These are phyloP conservation scores for Drosophila aff. DNA, from an alignment of 1,140 invertebrate genomes.

Conservation along the genomic window DNA sequence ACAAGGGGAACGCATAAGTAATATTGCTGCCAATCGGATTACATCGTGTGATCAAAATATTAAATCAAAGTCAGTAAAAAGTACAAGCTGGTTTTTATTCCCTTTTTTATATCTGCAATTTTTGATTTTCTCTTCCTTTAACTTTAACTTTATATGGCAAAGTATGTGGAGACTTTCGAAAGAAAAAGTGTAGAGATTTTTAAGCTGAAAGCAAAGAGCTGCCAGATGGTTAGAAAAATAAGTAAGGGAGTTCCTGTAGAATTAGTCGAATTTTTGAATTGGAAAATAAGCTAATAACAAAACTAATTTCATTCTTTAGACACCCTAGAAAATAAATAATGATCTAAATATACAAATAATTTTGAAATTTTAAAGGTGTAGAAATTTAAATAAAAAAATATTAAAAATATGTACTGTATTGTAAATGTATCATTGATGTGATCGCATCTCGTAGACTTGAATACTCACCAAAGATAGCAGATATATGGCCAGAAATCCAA, in stretches of 20 bases:
- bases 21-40: conserved; percentile 65
- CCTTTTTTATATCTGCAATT: not conserved
- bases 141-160: not conserved
- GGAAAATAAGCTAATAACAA: too few relatives aligned
- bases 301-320: too few relatives aligned
- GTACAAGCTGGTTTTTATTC: not conserved
- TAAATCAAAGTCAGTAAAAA: conserved; percentile 20
- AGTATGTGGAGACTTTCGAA: not conserved
- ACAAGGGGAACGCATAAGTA: conserved; percentile 46
- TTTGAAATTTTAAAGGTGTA: not conserved
- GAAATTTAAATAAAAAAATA: not conserved
- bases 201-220: too few relatives aligned
- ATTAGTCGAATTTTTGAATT: too few relatives aligned
- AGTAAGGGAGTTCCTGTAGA: too few relatives aligned
- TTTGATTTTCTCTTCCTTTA: not conserved
- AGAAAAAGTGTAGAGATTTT: not conserved
- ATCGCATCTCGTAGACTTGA: not conserved
- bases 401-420: not conserved
- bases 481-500: not conserved
- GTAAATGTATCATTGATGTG: not conserved
- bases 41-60: conserved; percentile 69
- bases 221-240: too few relatives aligned
- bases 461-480: not conserved
- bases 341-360: too few relatives aligned
- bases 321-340: too few relatives aligned